phyloP scores from a whole-genome alignment of 2,113 vertebrate species.

The Melanotaenia duboulayi region DNA sequence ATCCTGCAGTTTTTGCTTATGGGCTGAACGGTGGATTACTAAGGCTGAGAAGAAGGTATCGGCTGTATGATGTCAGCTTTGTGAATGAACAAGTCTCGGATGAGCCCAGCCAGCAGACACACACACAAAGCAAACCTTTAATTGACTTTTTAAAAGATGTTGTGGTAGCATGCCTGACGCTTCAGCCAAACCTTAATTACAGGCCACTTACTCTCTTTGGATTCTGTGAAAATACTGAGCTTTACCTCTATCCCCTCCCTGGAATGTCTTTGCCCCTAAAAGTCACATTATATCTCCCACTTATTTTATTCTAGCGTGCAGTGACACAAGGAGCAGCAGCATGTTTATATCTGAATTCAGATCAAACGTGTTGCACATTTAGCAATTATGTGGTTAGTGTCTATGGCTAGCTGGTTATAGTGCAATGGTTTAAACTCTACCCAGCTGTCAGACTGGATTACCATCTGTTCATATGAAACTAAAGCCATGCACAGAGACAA shows the following conservation, averaged over 20 bases:
- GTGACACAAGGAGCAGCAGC: not conserved
- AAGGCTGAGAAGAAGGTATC: not conserved
- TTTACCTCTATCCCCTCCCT: conserved; percentile 16
- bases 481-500: not conserved
- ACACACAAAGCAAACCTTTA: conserved; percentile 34
- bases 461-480: conserved; percentile 25
- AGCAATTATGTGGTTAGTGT: not conserved
- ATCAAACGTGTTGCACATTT: not conserved
- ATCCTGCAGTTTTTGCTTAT: not conserved
- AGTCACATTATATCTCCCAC: not conserved
- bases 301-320: not conserved
- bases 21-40: not conserved
- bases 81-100: conserved; percentile 9
- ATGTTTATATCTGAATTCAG: not conserved
- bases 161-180: conserved; percentile 40
- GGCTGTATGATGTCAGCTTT: not conserved
- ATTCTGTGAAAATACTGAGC: conserved; percentile 16
- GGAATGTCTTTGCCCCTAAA: conserved; percentile 15
- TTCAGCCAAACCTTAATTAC: conserved; percentile 40
- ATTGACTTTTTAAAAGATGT: conserved; percentile 24
- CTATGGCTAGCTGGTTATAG: not conserved
- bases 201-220: conserved; percentile 34
- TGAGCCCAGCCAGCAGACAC: conserved; percentile 10
- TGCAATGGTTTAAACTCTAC: conserved; percentile 1
- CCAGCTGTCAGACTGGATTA: conserved; percentile 15